These are phyloP conservation scores for Pheosia tremula DNA, from an alignment of 2,888 invertebrate genomes.

Conservation along the genomic window DNA sequence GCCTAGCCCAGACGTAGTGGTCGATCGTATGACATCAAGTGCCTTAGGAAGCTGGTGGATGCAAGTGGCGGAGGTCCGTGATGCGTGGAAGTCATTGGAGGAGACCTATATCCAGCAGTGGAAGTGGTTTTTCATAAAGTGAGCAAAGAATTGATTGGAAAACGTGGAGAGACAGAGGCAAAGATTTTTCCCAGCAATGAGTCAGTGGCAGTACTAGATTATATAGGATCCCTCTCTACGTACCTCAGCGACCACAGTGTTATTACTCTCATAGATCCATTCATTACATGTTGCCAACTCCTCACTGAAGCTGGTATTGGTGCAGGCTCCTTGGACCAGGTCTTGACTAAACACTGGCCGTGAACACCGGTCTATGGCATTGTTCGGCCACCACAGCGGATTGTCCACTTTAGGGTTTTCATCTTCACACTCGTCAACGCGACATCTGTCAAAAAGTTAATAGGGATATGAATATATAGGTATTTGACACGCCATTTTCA, in stretches of 20 bases:
- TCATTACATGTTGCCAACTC: conserved; percentile 46
- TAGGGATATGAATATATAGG: too few relatives aligned
- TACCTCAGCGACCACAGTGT: conserved; percentile 68
- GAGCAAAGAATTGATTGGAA: too few relatives aligned
- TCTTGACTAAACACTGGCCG: conserved; percentile 47
- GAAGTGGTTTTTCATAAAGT: too few relatives aligned
- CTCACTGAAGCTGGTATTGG: conserved; percentile 50
- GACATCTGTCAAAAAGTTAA: conserved; percentile 49
- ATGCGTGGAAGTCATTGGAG: too few relatives aligned
- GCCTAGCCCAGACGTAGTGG: too few relatives aligned
- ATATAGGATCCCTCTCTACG: conserved; percentile 5
- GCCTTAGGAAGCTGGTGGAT: too few relatives aligned
- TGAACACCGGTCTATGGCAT: conserved; percentile 52
- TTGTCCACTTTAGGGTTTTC: conserved; percentile 25
- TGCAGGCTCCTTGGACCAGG: conserved; percentile 36
- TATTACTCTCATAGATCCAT: conserved; percentile 66
- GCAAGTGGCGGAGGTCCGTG: too few relatives aligned
- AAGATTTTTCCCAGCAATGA: background rate
- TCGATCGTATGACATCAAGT: too few relatives aligned
- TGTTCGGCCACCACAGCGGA: conserved; percentile 65
- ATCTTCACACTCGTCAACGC: conserved; percentile 61
- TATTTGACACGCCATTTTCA: too few relatives aligned
- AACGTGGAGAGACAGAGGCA: too few relatives aligned
- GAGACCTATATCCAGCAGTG: too few relatives aligned
- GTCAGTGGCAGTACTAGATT: too few relatives aligned